Evolutionary conservation across 2,888 invertebrate species (phyloP), one percentile per base, ranked within the genome.

Genomic region (Amphipyra tragopoginis): DNA sequence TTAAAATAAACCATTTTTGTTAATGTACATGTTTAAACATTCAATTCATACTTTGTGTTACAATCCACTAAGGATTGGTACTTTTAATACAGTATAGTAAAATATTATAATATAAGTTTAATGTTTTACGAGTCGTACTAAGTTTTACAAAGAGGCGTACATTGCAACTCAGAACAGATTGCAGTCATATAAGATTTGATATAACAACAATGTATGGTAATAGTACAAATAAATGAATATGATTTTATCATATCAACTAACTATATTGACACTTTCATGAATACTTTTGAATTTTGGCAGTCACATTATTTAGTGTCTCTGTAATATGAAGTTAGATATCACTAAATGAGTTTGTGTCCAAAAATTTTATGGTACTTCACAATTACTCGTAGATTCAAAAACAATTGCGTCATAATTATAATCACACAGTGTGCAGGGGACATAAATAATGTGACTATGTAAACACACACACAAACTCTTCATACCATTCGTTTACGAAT

Each of bases 281-380:
- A 92, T 92, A 92, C 91, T 91, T 88, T 70, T 87, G 72, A 86
- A 84, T 87, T 91, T 92, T 92, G 91, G 92, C 92, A 89, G 90
- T 89, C 90, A 88, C 86, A 87, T 87, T 86, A 86, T 87, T 83
- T 77, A 79, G 65, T 73, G 53, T 74, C 65, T 51, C 29, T 64
- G 47, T 48, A 65, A 59, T 21, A 51, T 47, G 21, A 53, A 50
- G 43, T 33, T 21, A 39, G 47, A 44, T 59, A 67, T 53, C 53
- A 61, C 59, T 53, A 70, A 65, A 47, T 52, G 61, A 21, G 2
- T 39, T 42, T 53, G 52, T 65, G 42, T 64, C 56, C 55, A 66
- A 67, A 70, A 64, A 55, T 21, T 72, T 62, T 62, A 49, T 51
- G 59, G 47, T 71, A 40, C 51, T 54, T 63, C 56, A 63, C 56